phyloP scores from a whole-genome alignment of 2,888 invertebrate species.

The Drosophila prostipennis region DNA sequence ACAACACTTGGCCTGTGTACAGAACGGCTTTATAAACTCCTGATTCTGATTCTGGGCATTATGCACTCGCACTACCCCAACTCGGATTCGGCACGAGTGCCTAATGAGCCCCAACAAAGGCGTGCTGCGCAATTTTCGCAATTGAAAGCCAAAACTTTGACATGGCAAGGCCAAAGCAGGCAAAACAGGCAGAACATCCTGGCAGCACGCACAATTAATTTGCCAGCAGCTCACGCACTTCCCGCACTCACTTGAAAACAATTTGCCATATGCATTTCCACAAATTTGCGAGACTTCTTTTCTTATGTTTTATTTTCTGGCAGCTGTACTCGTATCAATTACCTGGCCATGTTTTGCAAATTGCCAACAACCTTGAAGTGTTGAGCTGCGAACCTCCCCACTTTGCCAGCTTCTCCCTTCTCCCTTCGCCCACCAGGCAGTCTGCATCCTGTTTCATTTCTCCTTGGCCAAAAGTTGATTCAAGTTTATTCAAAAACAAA shows the following conservation, averaged over 20 bases:
- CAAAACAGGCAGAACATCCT: neutral
- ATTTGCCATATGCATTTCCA: constrained; percentile 52
- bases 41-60: constrained; percentile 37
- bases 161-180: constrained; percentile 14
- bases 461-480: constrained; percentile 67
- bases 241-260: constrained; percentile 16
- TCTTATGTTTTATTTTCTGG: constrained; percentile 9
- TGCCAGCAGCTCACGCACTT: constrained; percentile 36
- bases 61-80: constrained; percentile 55
- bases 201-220: constrained; percentile 59
- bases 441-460: constrained; percentile 33
- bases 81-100: constrained; percentile 26
- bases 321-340: constrained; percentile 61
- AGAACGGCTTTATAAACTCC: constrained; percentile 44
- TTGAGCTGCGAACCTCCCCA: constrained; percentile 8
- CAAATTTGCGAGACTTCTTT: constrained; percentile 32
- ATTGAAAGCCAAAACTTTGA: constrained; percentile 55
- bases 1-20: constrained; percentile 40
- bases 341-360: constrained; percentile 51
- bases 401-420: neutral
- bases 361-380: constrained; percentile 56
- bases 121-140: constrained; percentile 35
- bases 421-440: constrained; percentile 1
- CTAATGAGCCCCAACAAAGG: constrained; percentile 60
- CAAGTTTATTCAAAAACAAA: constrained; percentile 72